Percentiles rank a stretch among this genome's conserved stretches.
These are phyloP conservation scores for Agrochola macilenta DNA, from an alignment of 2,888 invertebrate species.

Conservation along the genomic window DNA sequence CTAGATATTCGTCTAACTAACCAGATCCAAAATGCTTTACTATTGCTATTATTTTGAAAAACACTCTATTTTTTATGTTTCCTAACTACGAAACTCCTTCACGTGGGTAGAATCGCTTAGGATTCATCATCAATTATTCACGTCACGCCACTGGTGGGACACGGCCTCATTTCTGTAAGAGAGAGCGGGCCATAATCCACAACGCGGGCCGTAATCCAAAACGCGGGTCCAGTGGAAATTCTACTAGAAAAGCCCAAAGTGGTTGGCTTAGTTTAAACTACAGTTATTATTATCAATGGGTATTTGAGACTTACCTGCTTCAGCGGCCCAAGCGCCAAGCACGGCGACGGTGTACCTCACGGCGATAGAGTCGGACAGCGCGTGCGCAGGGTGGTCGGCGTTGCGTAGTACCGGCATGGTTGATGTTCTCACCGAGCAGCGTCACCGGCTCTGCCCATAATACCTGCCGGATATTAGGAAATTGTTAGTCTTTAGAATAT, in stretches of 20 bases:
- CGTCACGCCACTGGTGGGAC: neutral
- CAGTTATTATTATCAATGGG: neutral
- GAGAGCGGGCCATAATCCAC: neutral
- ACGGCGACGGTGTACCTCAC: conserved; percentile 84
- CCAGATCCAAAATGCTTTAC: neutral
- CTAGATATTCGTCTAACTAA: neutral
- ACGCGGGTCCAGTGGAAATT: neutral
- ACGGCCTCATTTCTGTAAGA: neutral
- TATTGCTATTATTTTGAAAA: neutral
- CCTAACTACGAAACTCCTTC: neutral
- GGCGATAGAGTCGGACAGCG: conserved; percentile 78
- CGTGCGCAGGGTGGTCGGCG: conserved; percentile 81
- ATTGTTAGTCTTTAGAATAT: neutral
- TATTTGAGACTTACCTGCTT: conserved; percentile 75
- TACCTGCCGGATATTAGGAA: conserved; percentile 70
- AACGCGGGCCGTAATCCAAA: neutral
- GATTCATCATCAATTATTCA: too few relatives aligned
- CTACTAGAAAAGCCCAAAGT: neutral
- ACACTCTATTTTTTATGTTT: neutral
- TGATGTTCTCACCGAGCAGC: conserved; percentile 69
- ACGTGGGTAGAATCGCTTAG: neutral
- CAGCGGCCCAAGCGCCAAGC: conserved; percentile 84
- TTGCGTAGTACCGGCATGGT: conserved; percentile 85
- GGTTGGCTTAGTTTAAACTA: neutral
- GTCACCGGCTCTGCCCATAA: conserved; percentile 73